A percentile compares a stretch with the other conserved stretches of the same genome.
Evolutionary conservation across 2,113 vertebrate species (phyloP).

Genomic region (Gadus macrocephalus): DNA sequence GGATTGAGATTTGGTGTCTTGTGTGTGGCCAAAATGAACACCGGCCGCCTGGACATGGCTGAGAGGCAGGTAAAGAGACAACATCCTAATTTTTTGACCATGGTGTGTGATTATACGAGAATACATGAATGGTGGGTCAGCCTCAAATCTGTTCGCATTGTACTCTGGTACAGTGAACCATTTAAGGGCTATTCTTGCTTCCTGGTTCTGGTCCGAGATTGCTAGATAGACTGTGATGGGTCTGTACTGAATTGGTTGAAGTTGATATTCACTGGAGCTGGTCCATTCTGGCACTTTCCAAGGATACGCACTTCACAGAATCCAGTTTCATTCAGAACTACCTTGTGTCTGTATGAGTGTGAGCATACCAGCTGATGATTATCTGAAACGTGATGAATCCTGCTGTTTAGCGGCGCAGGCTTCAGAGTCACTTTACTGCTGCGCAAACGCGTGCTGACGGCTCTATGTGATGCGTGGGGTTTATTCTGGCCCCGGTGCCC

Average conservation of each 20-base stretch:
- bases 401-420: constrained; percentile 27
- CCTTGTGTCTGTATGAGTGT: no score
- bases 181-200: constrained; percentile 5
- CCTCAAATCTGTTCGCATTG: constrained; percentile 15
- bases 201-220: background rate
- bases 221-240: background rate
- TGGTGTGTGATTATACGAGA: background rate
- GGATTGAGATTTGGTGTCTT: constrained; percentile 29
- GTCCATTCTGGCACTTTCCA: constrained; percentile 12
- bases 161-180: constrained; percentile 26
- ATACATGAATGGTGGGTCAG: constrained; percentile 19
- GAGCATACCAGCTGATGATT: constrained; percentile 31
- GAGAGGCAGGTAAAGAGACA: no score
- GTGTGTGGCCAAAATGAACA: no score
- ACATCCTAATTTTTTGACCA: no score
- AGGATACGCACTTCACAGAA: constrained; percentile 1
- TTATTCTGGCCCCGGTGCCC: constrained; percentile 25
- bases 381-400: constrained; percentile 8
- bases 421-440: constrained; percentile 28
- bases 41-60: no score
- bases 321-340: background rate
- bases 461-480: constrained; percentile 25
- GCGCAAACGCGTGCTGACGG: constrained; percentile 20
- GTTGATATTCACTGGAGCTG: constrained; percentile 1
- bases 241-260: constrained; percentile 10